These are phyloP conservation scores for Burhinus oedicnemus DNA, from an alignment of 2,113 vertebrate species.

Conservation along the genomic window DNA sequence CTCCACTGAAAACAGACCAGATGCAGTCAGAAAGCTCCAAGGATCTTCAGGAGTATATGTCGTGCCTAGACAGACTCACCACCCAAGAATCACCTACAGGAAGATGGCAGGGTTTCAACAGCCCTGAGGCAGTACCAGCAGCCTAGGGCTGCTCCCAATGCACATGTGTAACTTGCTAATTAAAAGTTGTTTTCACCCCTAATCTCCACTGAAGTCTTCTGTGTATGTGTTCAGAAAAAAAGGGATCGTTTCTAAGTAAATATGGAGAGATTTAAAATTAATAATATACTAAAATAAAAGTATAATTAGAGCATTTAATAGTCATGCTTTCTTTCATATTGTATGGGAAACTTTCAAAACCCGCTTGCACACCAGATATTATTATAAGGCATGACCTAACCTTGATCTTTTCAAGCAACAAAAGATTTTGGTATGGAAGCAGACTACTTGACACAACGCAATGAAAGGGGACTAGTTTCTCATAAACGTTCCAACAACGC, in stretches of 20 bases:
- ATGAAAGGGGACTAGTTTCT: not conserved
- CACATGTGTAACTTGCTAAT: not conserved
- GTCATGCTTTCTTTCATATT: not conserved
- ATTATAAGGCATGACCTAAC: not conserved
- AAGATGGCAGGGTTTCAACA: not conserved
- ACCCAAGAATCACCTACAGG: not conserved
- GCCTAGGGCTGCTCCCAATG: not conserved
- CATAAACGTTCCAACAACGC: not conserved
- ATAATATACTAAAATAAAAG: not conserved
- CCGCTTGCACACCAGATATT: not conserved
- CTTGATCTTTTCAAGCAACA: not conserved
- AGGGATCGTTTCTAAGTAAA: not conserved
- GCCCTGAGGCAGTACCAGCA: not conserved
- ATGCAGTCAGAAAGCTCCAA: not conserved
- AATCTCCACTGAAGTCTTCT: not conserved
- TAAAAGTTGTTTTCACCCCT: not conserved
- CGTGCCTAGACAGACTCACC: accelerated
- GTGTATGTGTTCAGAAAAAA: not conserved
- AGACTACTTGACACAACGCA: not conserved
- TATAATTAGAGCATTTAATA: not conserved
- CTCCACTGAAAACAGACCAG: not conserved
- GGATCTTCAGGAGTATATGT: accelerated
- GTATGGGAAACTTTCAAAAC: not conserved
- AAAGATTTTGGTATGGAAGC: not conserved
- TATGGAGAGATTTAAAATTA: not conserved